Conservation (phyloP, 2,888 invertebrate species). For the Volucella zonaria region DNA sequence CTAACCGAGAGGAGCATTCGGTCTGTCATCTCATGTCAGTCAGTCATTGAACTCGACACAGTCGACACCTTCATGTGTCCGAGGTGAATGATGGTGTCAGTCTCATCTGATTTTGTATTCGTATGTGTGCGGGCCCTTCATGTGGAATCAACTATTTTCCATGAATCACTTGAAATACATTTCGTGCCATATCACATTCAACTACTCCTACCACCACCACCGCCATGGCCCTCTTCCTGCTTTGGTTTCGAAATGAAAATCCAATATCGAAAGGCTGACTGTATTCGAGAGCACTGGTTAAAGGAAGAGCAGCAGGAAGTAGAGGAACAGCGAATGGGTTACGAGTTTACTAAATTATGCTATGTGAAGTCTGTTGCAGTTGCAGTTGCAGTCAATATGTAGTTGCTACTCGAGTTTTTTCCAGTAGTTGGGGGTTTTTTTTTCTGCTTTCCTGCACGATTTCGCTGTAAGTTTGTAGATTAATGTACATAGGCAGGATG, state of each 20-base stretch:
- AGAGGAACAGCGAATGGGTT: slow-evolving; percentile 55
- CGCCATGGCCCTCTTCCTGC: slow-evolving; percentile 15
- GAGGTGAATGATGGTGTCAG: slow-evolving; percentile 23
- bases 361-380: slow-evolving; percentile 41
- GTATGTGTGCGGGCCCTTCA: slow-evolving; percentile 1
- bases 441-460: background rate
- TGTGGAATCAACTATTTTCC: slow-evolving; percentile 60
- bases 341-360: slow-evolving; percentile 71
- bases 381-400: slow-evolving; percentile 46
- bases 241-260: slow-evolving; percentile 56
- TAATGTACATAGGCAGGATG: background rate
- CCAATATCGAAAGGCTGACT: slow-evolving; percentile 43
- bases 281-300: slow-evolving; percentile 1
- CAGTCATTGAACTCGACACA: slow-evolving; percentile 63
- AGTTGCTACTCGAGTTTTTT: slow-evolving; percentile 9
- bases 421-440: slow-evolving; percentile 1
- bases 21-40: slow-evolving; percentile 16
- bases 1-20: slow-evolving; percentile 21
- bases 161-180: slow-evolving; percentile 70
- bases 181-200: slow-evolving; percentile 58
- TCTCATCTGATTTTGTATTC: too few species aligned
- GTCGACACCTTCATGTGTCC: slow-evolving; percentile 13
- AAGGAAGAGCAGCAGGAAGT: slow-evolving; percentile 28
- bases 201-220: slow-evolving; percentile 15
- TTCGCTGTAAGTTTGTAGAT: background rate